These are phyloP conservation scores for Octonoba sinensis DNA, from an alignment of 2,888 invertebrate species.

Conservation along the genomic window DNA sequence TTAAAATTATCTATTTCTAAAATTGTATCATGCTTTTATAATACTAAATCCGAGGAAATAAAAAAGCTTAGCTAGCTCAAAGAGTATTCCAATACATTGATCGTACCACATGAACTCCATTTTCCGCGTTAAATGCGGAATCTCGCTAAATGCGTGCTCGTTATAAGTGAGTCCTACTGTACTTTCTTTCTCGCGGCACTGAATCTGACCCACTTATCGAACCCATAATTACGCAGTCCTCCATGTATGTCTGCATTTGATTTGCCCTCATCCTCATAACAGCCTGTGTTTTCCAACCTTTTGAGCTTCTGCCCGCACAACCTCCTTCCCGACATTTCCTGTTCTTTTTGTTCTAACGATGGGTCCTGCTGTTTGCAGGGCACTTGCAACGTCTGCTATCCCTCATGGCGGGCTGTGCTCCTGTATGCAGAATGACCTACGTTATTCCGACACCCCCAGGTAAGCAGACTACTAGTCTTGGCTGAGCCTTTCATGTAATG, in stretches of 20 bases:
- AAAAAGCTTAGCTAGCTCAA: too few relatives aligned
- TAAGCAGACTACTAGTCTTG: slow-evolving; percentile 24
- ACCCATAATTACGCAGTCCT: too few relatives aligned
- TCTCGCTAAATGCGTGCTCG: too few relatives aligned
- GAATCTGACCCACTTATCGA: too few relatives aligned
- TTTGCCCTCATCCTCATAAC: background rate
- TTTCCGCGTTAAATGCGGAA: too few relatives aligned
- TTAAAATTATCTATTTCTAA: too few relatives aligned
- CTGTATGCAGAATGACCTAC: slow-evolving; percentile 63
- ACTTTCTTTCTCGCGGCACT: too few relatives aligned
- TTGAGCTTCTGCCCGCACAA: background rate
- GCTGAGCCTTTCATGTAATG: background rate
- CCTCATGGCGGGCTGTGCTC: slow-evolving; percentile 64
- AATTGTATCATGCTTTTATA: too few relatives aligned
- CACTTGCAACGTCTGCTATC: slow-evolving; percentile 61
- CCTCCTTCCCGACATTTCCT: background rate
- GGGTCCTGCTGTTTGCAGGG: slow-evolving; percentile 64
- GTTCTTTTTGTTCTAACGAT: slow-evolving; percentile 37
- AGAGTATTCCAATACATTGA: too few relatives aligned
- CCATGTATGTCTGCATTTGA: background rate
- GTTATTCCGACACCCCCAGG: slow-evolving; percentile 61
- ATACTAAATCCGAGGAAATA: too few relatives aligned
- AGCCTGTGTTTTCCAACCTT: slow-evolving; percentile 9
- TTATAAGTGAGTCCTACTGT: too few relatives aligned
- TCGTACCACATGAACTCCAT: too few relatives aligned